Conservation (phyloP, 2,113 vertebrate species). For the Galemys pyrenaicus region DNA sequence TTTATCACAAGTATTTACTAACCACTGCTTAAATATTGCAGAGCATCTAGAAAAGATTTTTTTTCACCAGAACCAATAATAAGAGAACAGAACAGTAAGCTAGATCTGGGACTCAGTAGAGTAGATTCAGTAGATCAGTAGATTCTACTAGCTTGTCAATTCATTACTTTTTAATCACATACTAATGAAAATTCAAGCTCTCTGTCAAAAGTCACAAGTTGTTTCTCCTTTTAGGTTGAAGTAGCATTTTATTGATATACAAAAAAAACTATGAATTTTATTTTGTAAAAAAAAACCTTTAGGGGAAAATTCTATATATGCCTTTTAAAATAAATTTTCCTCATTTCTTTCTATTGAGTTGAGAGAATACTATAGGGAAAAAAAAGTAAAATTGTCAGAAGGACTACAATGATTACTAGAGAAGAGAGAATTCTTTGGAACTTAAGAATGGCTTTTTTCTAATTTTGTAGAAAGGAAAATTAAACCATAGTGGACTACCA, state of each 20-base stretch:
- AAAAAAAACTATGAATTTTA: neutral
- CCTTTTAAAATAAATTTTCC: neutral
- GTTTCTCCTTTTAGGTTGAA: neutral
- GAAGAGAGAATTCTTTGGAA: neutral
- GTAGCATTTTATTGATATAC: neutral
- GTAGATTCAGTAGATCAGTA: too few species aligned
- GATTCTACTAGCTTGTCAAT: neutral
- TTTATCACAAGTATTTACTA: neutral
- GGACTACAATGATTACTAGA: neutral
- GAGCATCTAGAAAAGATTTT: neutral
- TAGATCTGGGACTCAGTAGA: neutral
- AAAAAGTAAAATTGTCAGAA: neutral
- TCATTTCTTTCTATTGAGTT: neutral
- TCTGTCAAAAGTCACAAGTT: neutral
- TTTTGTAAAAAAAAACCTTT: conserved; percentile 23
- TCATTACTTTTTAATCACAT: neutral
- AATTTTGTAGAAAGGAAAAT: neutral
- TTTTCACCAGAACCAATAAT: neutral
- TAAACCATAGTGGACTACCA: neutral
- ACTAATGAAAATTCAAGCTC: neutral
- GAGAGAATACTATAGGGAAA: neutral
- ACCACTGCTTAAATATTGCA: neutral
- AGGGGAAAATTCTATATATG: neutral
- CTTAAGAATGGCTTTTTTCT: neutral
- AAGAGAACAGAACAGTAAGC: neutral